Percentiles rank a stretch among this genome's conserved stretches.
Evolutionary conservation across 2,888 invertebrate genomes (phyloP).

Genomic region (Taphrorychus bicolor): DNA sequence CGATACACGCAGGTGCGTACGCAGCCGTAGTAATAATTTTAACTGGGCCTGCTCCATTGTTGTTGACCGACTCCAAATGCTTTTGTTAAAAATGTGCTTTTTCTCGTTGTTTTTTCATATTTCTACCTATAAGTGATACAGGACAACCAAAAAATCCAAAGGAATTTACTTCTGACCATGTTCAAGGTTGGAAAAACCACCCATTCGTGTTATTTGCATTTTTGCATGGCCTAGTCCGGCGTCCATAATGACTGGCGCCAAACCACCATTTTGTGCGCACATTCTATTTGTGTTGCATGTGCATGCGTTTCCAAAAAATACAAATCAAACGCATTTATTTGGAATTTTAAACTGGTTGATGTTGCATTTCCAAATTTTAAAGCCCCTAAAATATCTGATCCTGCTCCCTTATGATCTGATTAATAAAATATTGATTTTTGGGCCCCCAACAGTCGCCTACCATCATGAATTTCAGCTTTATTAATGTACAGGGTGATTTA

Average conservation of each 20-base stretch:
- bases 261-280: conserved; percentile 54
- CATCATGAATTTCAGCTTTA: too few species aligned
- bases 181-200: conserved; percentile 1
- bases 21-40: conserved; percentile 90
- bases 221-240: conserved; percentile 25
- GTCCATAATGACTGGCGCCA: conserved; percentile 53
- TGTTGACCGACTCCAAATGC: conserved; percentile 31
- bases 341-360: conserved; percentile 15
- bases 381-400: too few species aligned
- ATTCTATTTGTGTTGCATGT: conserved; percentile 55
- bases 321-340: conserved; percentile 36
- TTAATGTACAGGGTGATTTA: too few species aligned
- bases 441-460: background rate
- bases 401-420: background rate
- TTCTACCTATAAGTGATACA: background rate
- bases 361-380: conserved; percentile 4
- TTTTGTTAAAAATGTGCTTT: conserved; percentile 31
- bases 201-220: conserved; percentile 7
- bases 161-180: conserved; percentile 5
- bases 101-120: background rate
- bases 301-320: conserved; percentile 53
- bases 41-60: conserved; percentile 83
- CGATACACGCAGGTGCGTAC: conserved; percentile 92
- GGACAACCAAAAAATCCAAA: background rate
- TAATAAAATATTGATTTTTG: background rate